Percentiles rank a stretch among this genome's conserved stretches.
Evolutionary conservation across 2,797 vertebrate genomes (phyloP).

Genomic region (Notolabrus celidotus): DNA sequence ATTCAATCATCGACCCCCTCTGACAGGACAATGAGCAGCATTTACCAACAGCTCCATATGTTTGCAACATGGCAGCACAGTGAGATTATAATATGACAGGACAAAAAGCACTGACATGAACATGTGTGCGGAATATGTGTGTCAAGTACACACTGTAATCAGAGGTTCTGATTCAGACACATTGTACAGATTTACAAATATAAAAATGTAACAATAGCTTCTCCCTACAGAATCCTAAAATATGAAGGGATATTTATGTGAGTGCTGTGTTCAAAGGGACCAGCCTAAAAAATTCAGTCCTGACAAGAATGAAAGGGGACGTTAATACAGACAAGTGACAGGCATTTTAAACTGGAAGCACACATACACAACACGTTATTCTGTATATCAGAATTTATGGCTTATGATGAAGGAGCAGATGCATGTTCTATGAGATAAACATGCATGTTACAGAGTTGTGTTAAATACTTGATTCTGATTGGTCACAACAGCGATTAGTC

Average conservation of each 20-base stretch:
- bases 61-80: constrained; percentile 67
- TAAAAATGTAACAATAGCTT: background rate
- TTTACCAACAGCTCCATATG: constrained; percentile 73
- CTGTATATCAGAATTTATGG: no score
- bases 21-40: constrained; percentile 65
- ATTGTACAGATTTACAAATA: constrained; percentile 2
- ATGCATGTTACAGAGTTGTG: no score
- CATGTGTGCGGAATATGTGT: constrained; percentile 25
- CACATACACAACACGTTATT: no score
- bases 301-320: no score
- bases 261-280: background rate
- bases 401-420: no score
- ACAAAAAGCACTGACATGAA: constrained; percentile 33
- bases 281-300: background rate
- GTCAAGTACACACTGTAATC: constrained; percentile 3
- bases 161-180: constrained; percentile 6
- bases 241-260: background rate
- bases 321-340: no score
- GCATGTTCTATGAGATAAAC: no score
- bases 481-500: no score
- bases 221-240: no score
- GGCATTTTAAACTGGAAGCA: no score
- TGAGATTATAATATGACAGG: constrained; percentile 45
- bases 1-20: constrained; percentile 70
- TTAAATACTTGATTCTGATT: no score